Conservation (phyloP, 2,888 invertebrate genomes). For the Eilema caniola region DNA sequence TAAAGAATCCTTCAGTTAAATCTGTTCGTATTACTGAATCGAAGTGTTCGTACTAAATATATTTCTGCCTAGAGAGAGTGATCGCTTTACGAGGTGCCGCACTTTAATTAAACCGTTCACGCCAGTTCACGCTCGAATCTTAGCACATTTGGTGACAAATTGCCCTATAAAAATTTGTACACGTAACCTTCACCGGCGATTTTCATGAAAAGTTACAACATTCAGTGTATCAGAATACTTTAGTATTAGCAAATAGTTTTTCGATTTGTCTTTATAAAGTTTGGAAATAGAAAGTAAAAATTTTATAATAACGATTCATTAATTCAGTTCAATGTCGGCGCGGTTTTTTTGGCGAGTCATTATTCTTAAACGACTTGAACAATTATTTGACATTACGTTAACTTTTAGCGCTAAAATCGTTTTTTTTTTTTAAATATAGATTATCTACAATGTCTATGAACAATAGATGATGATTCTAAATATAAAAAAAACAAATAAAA, state of each 20-base stretch:
- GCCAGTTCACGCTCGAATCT: constrained; percentile 33
- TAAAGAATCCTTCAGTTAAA: neutral
- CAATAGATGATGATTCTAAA: neutral
- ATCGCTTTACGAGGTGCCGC: constrained; percentile 30
- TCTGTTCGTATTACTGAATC: neutral
- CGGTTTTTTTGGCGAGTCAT: neutral
- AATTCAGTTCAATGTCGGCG: neutral
- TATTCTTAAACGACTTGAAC: no score
- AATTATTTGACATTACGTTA: neutral
- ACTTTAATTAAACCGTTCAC: constrained; percentile 42
- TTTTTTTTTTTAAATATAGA: no score
- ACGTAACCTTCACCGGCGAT: constrained; percentile 24
- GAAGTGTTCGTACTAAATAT: constrained; percentile 7
- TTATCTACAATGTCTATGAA: neutral
- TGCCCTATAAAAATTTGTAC: constrained; percentile 30
- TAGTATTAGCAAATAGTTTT: neutral
- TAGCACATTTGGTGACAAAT: constrained; percentile 38
- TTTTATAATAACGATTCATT: neutral
- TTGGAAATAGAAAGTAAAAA: neutral
- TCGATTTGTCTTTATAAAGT: neutral
- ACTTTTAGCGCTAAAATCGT: no score
- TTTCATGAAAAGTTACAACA: constrained; percentile 16
- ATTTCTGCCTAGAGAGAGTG: constrained; percentile 14
- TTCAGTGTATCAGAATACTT: neutral
- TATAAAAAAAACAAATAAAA: neutral